Evolutionary conservation across 2,113 vertebrate genomes (phyloP), one percentile per base, ranked within the genome.

Genomic region (Pomatorhinus ruficollis): DNA sequence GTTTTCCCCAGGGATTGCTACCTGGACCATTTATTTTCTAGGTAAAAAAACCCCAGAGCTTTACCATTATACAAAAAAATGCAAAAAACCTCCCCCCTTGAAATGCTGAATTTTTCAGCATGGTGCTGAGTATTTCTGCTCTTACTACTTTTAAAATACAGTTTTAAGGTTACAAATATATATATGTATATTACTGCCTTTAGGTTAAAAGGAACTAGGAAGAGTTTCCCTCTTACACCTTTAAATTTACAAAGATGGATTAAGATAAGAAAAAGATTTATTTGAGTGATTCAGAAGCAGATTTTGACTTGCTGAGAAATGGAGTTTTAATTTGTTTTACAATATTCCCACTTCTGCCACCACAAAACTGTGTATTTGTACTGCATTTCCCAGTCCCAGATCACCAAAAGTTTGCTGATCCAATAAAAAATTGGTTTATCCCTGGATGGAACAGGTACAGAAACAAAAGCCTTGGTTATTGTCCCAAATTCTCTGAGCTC

Each of bases 61-160:
- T 71, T 78, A 14, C 24, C 25, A 13, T 65, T 27, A 4, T 0
- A 22, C 1, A 40, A 75, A 66, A 60, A 44, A 35, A 49, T 2
- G 30, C 12, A 60, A 35, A 60, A n/a, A 42, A 35, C 2, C 6
- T 25, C 3, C 5, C 1, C 9, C 19, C 3, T 5, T 2, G 0
- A 59, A 25, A 60, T 6, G 12, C 22, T 57, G 10, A 39, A 6
- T 31, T 75, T 65, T 80, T 47, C 54, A 80, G 39, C 49, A 11
- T 1, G 15, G 24, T 27, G 47, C 15, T 47, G 69, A 60, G 4
- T 23, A 39, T 10, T 91, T 77, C 64, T 57, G 33, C 30, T 47
- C 20, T 39, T 9, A 4, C 18, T 18, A 2, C 52, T 63, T 74
- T 69, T 27, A 54, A 84, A 70, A 57, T 5, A 8, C 13, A 35